Evolutionary conservation across 2,113 vertebrate species (phyloP).

Genomic region (Indri indri): DNA sequence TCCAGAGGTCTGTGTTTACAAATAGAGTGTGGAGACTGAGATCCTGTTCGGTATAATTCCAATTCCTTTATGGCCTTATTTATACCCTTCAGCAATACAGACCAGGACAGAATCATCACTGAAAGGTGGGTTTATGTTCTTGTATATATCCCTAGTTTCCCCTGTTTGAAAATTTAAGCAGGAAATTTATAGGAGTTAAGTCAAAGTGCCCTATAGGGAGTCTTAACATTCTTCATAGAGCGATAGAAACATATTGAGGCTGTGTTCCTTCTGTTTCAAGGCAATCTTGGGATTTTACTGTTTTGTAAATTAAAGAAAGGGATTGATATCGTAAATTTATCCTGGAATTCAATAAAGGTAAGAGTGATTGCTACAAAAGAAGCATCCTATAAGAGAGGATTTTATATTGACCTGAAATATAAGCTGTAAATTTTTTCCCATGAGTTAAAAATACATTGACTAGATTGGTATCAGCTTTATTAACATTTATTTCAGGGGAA

Average conservation of each 20-base stretch:
- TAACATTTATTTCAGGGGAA: not conserved
- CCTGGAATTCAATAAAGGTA: slow-evolving; percentile 60
- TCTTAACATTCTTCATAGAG: slow-evolving; percentile 70
- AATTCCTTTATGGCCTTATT: slow-evolving; percentile 50
- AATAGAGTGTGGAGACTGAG: slow-evolving; percentile 39
- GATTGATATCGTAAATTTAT: slow-evolving; percentile 69
- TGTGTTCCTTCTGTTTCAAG: slow-evolving; percentile 69
- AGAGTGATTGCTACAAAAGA: slow-evolving; percentile 39
- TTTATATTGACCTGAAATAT: slow-evolving; percentile 23
- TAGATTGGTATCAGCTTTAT: not conserved
- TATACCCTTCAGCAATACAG: slow-evolving; percentile 44
- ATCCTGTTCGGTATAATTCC: slow-evolving; percentile 32
- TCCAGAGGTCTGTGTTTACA: slow-evolving; percentile 60
- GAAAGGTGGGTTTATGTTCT: slow-evolving; percentile 70
- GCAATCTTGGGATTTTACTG: slow-evolving; percentile 71
- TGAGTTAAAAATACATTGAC: not conserved
- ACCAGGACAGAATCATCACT: not conserved
- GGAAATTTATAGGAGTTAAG: slow-evolving; percentile 78
- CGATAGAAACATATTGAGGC: slow-evolving; percentile 74
- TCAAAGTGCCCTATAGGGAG: slow-evolving; percentile 71
- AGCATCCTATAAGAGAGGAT: not conserved
- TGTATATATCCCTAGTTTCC: slow-evolving; percentile 63
- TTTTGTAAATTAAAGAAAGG: slow-evolving; percentile 78
- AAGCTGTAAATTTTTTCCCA: not conserved
- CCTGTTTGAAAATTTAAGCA: slow-evolving; percentile 78